Percentiles rank a stretch among this genome's conserved stretches.
phyloP scores from a whole-genome alignment of 2,888 invertebrate genomes.

The Mythimna loreyi region DNA sequence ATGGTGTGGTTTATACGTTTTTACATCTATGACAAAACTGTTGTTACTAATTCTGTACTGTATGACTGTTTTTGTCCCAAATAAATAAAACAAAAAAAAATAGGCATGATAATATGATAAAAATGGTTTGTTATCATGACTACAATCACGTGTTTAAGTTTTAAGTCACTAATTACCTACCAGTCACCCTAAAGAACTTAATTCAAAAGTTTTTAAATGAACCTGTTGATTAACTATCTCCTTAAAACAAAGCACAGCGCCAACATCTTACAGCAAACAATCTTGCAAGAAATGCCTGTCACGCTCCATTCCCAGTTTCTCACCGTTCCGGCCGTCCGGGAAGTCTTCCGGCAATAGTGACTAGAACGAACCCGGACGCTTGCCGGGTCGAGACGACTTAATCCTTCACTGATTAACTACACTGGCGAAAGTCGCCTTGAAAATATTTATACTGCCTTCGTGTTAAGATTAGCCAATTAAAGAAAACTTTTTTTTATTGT shows the following conservation, averaged over 20 bases:
- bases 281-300: constrained; percentile 35
- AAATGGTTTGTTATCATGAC: too few species aligned
- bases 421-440: constrained; percentile 47
- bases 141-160: too few species aligned
- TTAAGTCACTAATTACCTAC: too few species aligned
- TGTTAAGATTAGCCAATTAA: too few species aligned
- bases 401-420: constrained; percentile 61
- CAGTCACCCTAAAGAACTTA: too few species aligned
- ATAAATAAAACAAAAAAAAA: too few species aligned
- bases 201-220: background rate
- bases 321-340: constrained; percentile 19
- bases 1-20: too few species aligned
- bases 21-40: too few species aligned
- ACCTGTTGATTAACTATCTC: background rate
- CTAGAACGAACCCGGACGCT: constrained; percentile 52
- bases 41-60: too few species aligned
- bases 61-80: too few species aligned
- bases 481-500: too few species aligned
- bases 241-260: constrained; percentile 13
- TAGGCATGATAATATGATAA: too few species aligned
- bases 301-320: constrained; percentile 24
- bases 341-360: constrained; percentile 48
- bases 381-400: constrained; percentile 52
- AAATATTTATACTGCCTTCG: constrained; percentile 31
- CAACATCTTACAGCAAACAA: constrained; percentile 13